Percentiles rank a stretch among this genome's conserved stretches.
phyloP scores from a whole-genome alignment of 2,888 invertebrate species.

The Acanthosepion pharaonis region DNA sequence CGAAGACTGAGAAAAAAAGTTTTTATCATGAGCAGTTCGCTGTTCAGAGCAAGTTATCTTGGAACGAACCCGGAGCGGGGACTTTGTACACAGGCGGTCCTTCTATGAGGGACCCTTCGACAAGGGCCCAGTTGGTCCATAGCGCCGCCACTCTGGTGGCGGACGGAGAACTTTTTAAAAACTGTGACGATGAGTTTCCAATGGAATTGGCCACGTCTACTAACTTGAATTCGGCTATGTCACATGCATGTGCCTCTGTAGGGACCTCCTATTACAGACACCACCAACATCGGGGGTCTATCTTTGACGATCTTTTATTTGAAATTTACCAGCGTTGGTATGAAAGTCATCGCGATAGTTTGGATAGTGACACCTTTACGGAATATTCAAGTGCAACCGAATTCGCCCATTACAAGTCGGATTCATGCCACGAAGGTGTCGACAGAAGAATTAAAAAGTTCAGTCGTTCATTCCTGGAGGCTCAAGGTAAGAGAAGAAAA shows the following conservation, averaged over 20 bases:
- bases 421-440: slow-evolving; percentile 55
- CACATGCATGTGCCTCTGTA: slow-evolving; percentile 24
- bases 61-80: slow-evolving; percentile 12
- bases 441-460: slow-evolving; percentile 60
- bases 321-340: slow-evolving; percentile 74
- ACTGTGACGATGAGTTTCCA: neutral
- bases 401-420: slow-evolving; percentile 57
- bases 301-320: slow-evolving; percentile 72
- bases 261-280: slow-evolving; percentile 47
- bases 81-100: neutral
- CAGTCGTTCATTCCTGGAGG: slow-evolving; percentile 64
- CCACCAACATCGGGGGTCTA: slow-evolving; percentile 61
- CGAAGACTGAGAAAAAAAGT: neutral
- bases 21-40: neutral
- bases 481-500: slow-evolving; percentile 62
- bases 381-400: slow-evolving; percentile 73
- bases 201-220: neutral
- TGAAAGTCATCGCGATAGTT: slow-evolving; percentile 67
- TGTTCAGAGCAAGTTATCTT: neutral
- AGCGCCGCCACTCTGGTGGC: neutral
- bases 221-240: neutral
- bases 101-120: neutral
- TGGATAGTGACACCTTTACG: slow-evolving; percentile 74
- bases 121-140: neutral
- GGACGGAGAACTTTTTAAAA: slow-evolving; percentile 12